These are phyloP conservation scores for Euthynnus affinis DNA, from an alignment of 2,797 vertebrate species.

Conservation along the genomic window DNA sequence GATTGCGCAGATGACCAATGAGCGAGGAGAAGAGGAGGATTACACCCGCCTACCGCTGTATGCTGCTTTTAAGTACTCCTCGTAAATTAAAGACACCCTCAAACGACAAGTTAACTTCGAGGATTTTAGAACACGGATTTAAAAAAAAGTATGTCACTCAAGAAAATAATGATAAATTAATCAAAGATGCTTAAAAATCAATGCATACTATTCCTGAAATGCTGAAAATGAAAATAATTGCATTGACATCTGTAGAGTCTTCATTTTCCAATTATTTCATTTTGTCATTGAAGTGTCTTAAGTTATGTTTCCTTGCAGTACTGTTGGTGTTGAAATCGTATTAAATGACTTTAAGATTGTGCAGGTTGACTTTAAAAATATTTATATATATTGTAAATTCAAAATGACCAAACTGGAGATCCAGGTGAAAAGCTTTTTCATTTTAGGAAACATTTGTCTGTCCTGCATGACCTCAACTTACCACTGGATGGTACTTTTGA, in stretches of 20 bases:
- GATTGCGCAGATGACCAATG: slow-evolving; percentile 47
- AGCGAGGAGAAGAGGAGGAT: rapidly evolving
- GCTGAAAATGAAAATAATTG: not conserved
- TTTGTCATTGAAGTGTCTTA: not conserved
- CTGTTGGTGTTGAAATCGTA: not conserved
- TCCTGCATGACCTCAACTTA: not conserved
- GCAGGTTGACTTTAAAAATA: no score
- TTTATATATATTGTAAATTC: not conserved
- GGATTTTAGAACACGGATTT: not conserved
- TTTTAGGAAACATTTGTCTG: not conserved
- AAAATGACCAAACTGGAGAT: not conserved
- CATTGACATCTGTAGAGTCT: not conserved
- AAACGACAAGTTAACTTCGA: rapidly evolving
- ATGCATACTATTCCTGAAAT: not conserved
- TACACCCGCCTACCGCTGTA: slow-evolving; percentile 25
- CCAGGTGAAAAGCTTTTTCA: not conserved
- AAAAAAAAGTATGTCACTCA: not conserved
- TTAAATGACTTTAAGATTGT: not conserved
- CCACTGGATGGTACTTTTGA: slow-evolving; percentile 58
- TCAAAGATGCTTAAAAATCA: rapidly evolving
- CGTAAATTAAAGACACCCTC: rapidly evolving
- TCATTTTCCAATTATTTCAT: not conserved
- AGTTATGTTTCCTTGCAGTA: no score
- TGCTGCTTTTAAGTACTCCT: not conserved
- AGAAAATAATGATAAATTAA: not conserved